Percentiles rank a stretch among this genome's conserved stretches.
These are phyloP conservation scores for Lophochroa leadbeateri DNA, from an alignment of 2,113 vertebrate species.

Conservation along the genomic window DNA sequence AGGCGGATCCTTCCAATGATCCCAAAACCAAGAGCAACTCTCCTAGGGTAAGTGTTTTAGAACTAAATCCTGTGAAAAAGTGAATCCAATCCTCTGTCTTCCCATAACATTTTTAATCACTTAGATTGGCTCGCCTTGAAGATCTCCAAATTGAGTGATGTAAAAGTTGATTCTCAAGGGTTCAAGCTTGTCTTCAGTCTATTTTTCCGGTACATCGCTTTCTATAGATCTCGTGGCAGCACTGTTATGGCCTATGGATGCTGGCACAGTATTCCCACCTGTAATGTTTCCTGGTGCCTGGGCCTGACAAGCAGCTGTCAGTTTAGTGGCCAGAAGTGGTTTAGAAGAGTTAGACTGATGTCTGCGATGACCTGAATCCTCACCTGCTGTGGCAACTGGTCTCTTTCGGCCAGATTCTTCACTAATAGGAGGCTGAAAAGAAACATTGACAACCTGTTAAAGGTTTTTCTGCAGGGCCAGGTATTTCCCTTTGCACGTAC, in stretches of 20 bases:
- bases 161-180: constrained; percentile 36
- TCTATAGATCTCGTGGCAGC: constrained; percentile 60
- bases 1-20: constrained; percentile 60
- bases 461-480: background rate
- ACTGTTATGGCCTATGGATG: background rate
- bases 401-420: constrained; percentile 85
- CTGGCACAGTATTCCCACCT: constrained; percentile 64
- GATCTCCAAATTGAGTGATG: constrained; percentile 40
- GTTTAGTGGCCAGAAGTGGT: constrained; percentile 44
- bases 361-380: constrained; percentile 75
- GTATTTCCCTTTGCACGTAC: background rate
- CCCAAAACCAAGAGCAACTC: constrained; percentile 53
- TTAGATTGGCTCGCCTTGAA: constrained; percentile 46
- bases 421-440: constrained; percentile 85
- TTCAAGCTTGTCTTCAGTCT: constrained; percentile 30
- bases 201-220: constrained; percentile 68
- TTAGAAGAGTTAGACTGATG: constrained; percentile 75
- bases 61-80: constrained; percentile 51
- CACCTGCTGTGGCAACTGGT: constrained; percentile 73
- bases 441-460: background rate
- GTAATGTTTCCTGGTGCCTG: background rate
- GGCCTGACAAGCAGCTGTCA: constrained; percentile 12
- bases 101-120: constrained; percentile 36
- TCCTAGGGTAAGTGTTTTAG: constrained; percentile 25
- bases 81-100: constrained; percentile 62